phyloP scores from a whole-genome alignment of 2,888 invertebrate species.

The Xanthia icteritia region DNA sequence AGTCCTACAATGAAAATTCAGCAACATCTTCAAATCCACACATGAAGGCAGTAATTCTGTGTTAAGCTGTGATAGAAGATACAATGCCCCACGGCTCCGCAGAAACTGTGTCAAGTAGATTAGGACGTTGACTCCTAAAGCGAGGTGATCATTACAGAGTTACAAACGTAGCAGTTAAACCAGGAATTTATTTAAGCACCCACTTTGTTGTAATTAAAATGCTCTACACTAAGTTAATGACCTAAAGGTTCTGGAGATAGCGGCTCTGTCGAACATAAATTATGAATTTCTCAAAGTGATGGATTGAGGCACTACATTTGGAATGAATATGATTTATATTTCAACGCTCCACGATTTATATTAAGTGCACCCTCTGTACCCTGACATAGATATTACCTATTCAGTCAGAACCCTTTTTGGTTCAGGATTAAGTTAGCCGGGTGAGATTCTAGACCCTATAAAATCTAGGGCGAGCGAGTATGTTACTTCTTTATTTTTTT shows the following conservation, averaged over 20 bases:
- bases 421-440: background rate
- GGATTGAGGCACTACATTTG: background rate
- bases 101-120: slow-evolving; percentile 55
- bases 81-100: slow-evolving; percentile 32
- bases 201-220: slow-evolving; percentile 42
- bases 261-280: slow-evolving; percentile 5
- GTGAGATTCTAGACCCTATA: background rate
- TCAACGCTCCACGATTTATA: background rate
- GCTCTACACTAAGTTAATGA: slow-evolving; percentile 40
- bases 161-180: slow-evolving; percentile 20
- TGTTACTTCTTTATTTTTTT: background rate
- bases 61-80: slow-evolving; percentile 53
- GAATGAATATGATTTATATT: slow-evolving; percentile 25
- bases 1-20: slow-evolving; percentile 26
- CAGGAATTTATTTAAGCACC: slow-evolving; percentile 37
- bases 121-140: slow-evolving; percentile 58
- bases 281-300: slow-evolving; percentile 15
- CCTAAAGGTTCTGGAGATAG: slow-evolving; percentile 18
- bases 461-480: background rate
- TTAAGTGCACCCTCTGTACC: background rate
- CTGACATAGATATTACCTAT: background rate
- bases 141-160: slow-evolving; percentile 39
- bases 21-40: slow-evolving; percentile 27
- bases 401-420: background rate
- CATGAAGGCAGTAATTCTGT: slow-evolving; percentile 38